Base-by-base conservation (phyloP, 2,888 invertebrate species). In the Parnassius apollo region DNA sequence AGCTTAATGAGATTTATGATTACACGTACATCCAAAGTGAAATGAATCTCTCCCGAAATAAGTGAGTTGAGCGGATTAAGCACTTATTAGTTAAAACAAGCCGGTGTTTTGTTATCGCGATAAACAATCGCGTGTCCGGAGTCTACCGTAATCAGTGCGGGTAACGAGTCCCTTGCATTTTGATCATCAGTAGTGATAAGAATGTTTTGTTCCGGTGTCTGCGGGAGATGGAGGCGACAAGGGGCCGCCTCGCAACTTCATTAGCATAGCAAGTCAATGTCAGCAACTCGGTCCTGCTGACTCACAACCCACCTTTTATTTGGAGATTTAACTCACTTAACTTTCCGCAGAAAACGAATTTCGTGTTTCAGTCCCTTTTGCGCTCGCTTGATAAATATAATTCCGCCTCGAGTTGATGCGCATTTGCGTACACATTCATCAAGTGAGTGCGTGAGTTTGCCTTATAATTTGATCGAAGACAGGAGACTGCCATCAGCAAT, bases 261-360 rank as follows among this genome's bases (percentile, higher is more conserved):
- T 86, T 86, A 83, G 76, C 85, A 85, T 83, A 82, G 79, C 78
- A 70, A 71, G 75, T 73, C 68, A 70, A 73, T 78, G 77, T 83
- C 84, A 82, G 83, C 84, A 81, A 69, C 73, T 72, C 69, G 63
- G 69, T 69, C 71, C 74, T 77, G 88, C 83, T 83, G 85, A 87
- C 82, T 83, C 71, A 73, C 83, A 79, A 75, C 81, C 78, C 77
- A 88, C 88, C 87, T 88, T 87, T 86, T 88, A 88, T 88, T 86
- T 85, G 82, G 79, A 81, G 85, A 86, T 86, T 91, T 89, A 86
- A 90, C 88, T 88, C 85, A 84, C 82, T 89, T 87, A 86, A 83
- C 82, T 84, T 86, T 85, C 80, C 80, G 77, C 79, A 77, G 77
- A 77, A 80, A 85, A 82, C 80, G 85, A 83, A 85, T 82, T 82